Base-by-base conservation (phyloP, 1,140 invertebrate species). In the Drosophila parabipectinata region DNA sequence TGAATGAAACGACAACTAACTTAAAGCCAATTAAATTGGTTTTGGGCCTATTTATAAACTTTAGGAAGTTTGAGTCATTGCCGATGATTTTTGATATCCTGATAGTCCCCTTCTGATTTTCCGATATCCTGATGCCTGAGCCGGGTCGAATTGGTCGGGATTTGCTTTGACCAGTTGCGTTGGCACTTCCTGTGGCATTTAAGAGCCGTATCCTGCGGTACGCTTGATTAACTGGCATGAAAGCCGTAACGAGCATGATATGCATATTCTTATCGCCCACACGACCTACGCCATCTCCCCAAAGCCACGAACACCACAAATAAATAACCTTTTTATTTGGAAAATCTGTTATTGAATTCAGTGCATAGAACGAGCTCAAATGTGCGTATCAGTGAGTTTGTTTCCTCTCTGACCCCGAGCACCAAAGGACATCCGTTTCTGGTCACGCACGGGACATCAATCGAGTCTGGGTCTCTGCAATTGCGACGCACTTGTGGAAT, bases 191-290 rank as follows among this genome's bases (percentile, higher is more conserved):
- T 71, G 82, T 60, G 64, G 45, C 72, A 64, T 67, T 72, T 72
- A 85, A 79, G 71, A 72, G 78, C 71, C 60, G 60, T 82, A 82
- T 85, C 82, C 82, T 72, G 78, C 56, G 54, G 53, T 55, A 67
- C 58, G 73, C 47, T 48, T 57, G 62, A 45, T 57, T 61, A 57
- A 64, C 58, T 55, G 69, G 45, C 73, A 67, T 75, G 60, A 85
- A 77, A 59, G 66, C 76, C 47, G 34, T 26, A 71, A 67, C 54
- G 64, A 81, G 54, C 68, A 71, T 71, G 57, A 84, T 74, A 53
- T 66, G 72, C 72, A 52, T 63, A 74, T 85, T 71, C 56, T 59
- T 50, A 57, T 74, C 79, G 60, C 53, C 63, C 28, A 47, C 41
- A 8, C 34, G 34, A 75, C 21, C 21, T 21, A 3, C 67, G 72